Percentiles rank a stretch among this genome's conserved stretches.
Conservation (phyloP, 2,797 vertebrate genomes). For the Muscicapa striata region DNA sequence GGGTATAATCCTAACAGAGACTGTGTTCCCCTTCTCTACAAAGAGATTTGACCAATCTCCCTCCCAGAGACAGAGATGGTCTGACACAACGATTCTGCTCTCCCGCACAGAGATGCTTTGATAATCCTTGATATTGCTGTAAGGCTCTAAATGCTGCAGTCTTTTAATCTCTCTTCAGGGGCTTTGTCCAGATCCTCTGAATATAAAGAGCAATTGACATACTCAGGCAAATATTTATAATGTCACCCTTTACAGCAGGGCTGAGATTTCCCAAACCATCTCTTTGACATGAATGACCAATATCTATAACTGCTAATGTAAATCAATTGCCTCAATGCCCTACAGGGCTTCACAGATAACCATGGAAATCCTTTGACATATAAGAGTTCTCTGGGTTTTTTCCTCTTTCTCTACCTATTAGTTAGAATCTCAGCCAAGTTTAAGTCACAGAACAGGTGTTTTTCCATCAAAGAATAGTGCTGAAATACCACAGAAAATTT, state of each 20-base stretch:
- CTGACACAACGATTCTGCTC: background rate
- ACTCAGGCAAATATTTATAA: constrained; percentile 35
- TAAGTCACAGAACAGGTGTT: background rate
- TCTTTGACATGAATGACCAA: background rate
- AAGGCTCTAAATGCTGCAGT: constrained; percentile 12
- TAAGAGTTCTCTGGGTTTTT: background rate
- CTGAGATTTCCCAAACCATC: background rate
- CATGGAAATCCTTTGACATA: background rate
- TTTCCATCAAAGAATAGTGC: background rate
- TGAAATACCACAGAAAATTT: background rate
- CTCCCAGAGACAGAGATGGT: background rate
- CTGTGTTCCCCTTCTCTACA: background rate
- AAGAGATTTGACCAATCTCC: constrained; percentile 8
- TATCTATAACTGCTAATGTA: background rate
- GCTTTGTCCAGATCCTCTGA: constrained; percentile 20
- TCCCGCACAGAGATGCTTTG: background rate
- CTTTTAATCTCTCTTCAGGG: constrained; percentile 36
- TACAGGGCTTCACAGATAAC: background rate
- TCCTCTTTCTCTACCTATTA: background rate
- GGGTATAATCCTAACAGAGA: background rate
- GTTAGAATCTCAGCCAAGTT: background rate
- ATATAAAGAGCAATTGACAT: constrained; percentile 9
- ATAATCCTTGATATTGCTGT: background rate
- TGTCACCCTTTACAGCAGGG: background rate
- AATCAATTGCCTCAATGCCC: background rate